Conservation (phyloP, 2,888 invertebrate genomes). For the Thumatha senex region DNA sequence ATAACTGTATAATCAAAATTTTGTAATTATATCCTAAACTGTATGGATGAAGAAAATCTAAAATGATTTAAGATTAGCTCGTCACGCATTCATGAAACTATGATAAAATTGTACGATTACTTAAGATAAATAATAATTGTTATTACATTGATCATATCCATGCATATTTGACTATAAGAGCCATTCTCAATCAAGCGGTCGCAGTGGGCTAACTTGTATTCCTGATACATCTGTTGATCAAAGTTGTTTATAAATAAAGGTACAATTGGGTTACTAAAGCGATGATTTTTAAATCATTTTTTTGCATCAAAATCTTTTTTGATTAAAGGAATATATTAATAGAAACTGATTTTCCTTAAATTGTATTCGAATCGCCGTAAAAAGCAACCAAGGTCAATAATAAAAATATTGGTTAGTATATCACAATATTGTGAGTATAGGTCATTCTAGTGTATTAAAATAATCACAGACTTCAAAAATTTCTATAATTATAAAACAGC, state of each 20-base stretch:
- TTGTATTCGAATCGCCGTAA: too few relatives aligned
- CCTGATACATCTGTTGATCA: slow-evolving; percentile 67
- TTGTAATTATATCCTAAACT: too few relatives aligned
- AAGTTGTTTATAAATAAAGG: slow-evolving; percentile 25
- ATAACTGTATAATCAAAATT: background rate
- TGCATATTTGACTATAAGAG: slow-evolving; percentile 62
- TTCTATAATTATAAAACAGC: background rate
- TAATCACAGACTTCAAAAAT: too few relatives aligned
- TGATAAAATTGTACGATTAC: slow-evolving; percentile 18
- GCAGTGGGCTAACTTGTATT: slow-evolving; percentile 76
- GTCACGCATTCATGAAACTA: slow-evolving; percentile 1
- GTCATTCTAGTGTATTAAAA: too few relatives aligned
- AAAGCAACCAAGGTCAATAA: too few relatives aligned
- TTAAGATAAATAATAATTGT: slow-evolving; percentile 23
- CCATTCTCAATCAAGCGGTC: slow-evolving; percentile 61
- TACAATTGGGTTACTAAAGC: too few relatives aligned
- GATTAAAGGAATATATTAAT: too few relatives aligned
- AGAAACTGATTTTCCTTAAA: too few relatives aligned
- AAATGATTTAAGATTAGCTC: background rate
- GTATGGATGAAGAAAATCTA: too few relatives aligned
- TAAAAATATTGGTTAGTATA: too few relatives aligned
- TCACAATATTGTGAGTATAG: too few relatives aligned
- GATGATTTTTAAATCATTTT: background rate
- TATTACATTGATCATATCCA: slow-evolving; percentile 68
- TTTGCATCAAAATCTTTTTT: too few relatives aligned